Evolutionary conservation across 2,113 vertebrate species (phyloP), one percentile per base, ranked within the genome.

Genomic region (Kryptolebias marmoratus): DNA sequence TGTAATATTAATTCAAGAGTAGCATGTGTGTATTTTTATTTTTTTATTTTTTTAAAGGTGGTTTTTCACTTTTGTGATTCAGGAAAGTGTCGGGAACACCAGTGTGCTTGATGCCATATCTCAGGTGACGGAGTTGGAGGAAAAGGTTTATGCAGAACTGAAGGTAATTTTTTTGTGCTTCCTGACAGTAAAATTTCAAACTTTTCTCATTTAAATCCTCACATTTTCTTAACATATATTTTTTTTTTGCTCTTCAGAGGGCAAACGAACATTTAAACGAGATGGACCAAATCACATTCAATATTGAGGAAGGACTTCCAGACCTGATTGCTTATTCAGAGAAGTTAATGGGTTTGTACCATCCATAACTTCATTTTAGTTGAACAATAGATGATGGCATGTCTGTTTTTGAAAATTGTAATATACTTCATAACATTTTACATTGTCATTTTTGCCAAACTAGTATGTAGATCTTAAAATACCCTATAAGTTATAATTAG

Each of bases 81-180:
- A 94, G 94, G 91, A 94, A 49, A 75, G 86, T 36, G 45, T 60
- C 54, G 66, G 39, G 10, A 82, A 76, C 12, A 45, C 67, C 31
- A 77, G 50, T 28, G 80, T 89, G 12, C 89, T 87, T 63, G 93
- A 94, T 12, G 87, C 75, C 47, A 83, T 93, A 57, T 88, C 90
- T 18, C 86, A 85, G 30, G 87, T 93, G 44, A 39, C 85, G 6
- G 89, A 92, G 27, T 49, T 90, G 71, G 89, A 93, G 67, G 88
- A 93, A 45, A 88, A 75, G 0, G 75, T 92, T 59, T 90, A 81
- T 66, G 80, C 57, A 5, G 82, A 92, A 58, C 64, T 93, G 0
- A 82, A 90, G 92, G 94, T 94, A 83, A 14, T 44, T 11, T 13
- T 50, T 39, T 28, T n/a, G 11, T 2, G 30, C 3, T 27, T 39